Conservation (phyloP, 2,888 invertebrate genomes). For the Protophormia terraenovae region DNA sequence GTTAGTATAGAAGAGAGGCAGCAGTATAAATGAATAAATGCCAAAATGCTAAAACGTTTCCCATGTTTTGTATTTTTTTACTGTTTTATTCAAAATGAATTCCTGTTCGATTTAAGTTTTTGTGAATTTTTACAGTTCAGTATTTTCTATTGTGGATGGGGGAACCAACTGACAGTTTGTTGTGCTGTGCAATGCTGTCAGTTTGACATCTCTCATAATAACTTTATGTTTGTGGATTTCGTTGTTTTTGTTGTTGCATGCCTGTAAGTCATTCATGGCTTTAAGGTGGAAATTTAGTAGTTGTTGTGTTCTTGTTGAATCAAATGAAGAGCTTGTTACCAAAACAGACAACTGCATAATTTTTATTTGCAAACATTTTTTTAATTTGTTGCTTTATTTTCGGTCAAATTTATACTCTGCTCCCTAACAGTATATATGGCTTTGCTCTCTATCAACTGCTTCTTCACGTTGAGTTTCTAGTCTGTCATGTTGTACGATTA, state of each 20-base stretch:
- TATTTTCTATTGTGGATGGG: slow-evolving; percentile 45
- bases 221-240: slow-evolving; percentile 53
- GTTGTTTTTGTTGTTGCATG: slow-evolving; percentile 55
- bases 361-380: slow-evolving; percentile 26
- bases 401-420: neutral
- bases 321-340: slow-evolving; percentile 64
- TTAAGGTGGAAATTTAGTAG: slow-evolving; percentile 52
- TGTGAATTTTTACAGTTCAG: neutral
- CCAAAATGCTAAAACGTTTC: slow-evolving; percentile 63
- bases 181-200: slow-evolving; percentile 41
- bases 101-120: slow-evolving; percentile 32
- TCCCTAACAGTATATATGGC: neutral
- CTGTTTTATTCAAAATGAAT: slow-evolving; percentile 49
- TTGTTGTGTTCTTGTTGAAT: slow-evolving; percentile 27
- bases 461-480: slow-evolving; percentile 5
- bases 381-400: slow-evolving; percentile 44
- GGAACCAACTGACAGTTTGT: slow-evolving; percentile 20
- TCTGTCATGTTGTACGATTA: slow-evolving; percentile 23
- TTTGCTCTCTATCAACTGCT: neutral
- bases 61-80: slow-evolving; percentile 52
- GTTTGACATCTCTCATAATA: slow-evolving; percentile 64
- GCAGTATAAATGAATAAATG: slow-evolving; percentile 44
- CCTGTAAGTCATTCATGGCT: slow-evolving; percentile 54
- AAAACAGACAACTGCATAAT: slow-evolving; percentile 63
- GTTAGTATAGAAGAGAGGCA: neutral